phyloP scores from a whole-genome alignment of 1,140 invertebrate genomes.

The Maconellicoccus hirsutus region DNA sequence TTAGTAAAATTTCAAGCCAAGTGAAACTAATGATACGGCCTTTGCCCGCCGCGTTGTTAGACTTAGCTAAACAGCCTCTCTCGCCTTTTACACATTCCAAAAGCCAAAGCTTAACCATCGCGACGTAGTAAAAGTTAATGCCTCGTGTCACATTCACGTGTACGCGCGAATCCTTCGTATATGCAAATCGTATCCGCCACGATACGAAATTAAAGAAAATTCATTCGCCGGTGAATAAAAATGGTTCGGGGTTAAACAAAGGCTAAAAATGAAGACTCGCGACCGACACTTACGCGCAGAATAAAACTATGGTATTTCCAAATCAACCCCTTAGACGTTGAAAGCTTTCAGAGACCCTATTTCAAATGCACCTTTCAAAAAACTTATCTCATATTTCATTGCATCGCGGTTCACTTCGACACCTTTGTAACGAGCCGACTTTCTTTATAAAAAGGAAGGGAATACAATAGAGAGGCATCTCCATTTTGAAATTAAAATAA shows the following conservation, averaged over 20 bases:
- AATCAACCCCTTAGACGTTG: not conserved
- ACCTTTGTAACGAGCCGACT: not conserved
- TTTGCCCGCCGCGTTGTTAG: no score
- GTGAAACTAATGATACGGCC: no score
- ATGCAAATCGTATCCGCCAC: not conserved
- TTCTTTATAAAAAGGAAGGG: not conserved
- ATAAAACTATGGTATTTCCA: not conserved
- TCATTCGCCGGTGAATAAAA: no score
- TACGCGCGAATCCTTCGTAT: not conserved
- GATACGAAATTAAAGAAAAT: not conserved
- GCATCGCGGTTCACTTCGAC: not conserved
- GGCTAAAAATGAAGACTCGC: not conserved
- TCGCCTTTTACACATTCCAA: no score
- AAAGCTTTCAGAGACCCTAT: not conserved
- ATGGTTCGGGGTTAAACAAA: not conserved
- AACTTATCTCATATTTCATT: conserved; percentile 6
- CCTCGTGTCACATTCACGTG: not conserved
- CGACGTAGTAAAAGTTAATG: not conserved
- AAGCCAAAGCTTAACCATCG: not conserved
- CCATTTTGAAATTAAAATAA: conserved; percentile 1
- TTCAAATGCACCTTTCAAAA: not conserved
- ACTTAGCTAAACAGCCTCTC: no score
- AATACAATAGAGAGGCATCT: not conserved
- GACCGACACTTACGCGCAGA: not conserved
- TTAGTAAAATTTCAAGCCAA: no score